Evolutionary conservation across 2,113 vertebrate genomes (phyloP), one percentile per base, ranked within the genome.

Genomic region (Rynchops niger): DNA sequence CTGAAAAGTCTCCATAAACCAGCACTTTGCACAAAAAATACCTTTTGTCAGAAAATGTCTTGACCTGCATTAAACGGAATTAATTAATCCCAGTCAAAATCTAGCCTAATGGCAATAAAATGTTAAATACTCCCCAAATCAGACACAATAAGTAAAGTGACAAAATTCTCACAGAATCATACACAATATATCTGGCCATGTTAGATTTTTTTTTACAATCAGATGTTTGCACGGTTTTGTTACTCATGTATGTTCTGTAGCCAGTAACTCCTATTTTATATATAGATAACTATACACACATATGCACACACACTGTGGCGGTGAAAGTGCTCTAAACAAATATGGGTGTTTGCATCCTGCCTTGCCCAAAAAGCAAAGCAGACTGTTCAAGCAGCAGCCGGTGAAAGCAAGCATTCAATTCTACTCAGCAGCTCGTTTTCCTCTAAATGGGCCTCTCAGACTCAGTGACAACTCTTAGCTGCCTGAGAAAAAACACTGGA

Each of bases 391-490:
- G 91, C 92, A 82, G 91, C 95, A 93, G 94, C 82, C 90, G 34
- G 23, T 97, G 92, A 97, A 98, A 97, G 97, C 96, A 74, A 77
- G 74, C 97, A 96, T 98, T 98, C 97, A 97, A 29, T 67, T 90
- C 95, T 94, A 36, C 90, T 96, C 86, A 25, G 86, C 90, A 86
- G 82, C 96, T 97, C 96, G 91, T 96, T 97, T 91, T 92, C 91
- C 93, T 97, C 97, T 97, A 97, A 98, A 98, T 96, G 96, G 96
- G 96, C 96, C 97, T 97, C 98, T 97, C 96, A 94, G 96, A 93
- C 96, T 98, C 97, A 43, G 80, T 97, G 97, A 97, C 97, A 98
- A 96, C 97, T 97, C 97, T 94, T 95, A 88, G 95, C 95, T 97
- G 97, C 96, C 95, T 97, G 96, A 98, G 95, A 96, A 97, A 95